Percentiles rank a stretch among this genome's conserved stretches.
Conservation (phyloP, 2,888 invertebrate genomes). For the Nudaria mundana region DNA sequence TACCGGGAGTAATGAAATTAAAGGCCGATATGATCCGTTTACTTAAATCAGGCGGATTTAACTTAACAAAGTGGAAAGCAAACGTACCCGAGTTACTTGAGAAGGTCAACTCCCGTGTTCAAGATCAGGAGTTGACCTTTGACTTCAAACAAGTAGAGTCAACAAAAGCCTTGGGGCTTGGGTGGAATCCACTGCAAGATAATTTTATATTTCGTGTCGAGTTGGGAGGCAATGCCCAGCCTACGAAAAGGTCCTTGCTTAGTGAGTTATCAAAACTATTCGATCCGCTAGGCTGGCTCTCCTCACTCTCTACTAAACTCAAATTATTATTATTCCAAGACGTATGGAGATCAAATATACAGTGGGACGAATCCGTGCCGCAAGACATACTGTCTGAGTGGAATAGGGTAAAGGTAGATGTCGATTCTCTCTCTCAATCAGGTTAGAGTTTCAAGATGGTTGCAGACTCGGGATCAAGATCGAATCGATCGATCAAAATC, state of each 20-base stretch:
- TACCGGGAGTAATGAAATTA: too few species aligned
- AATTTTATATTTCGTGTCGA: constrained; percentile 10
- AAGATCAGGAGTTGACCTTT: too few species aligned
- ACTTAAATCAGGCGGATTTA: neutral
- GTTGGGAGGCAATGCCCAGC: too few species aligned
- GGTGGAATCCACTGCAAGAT: constrained; percentile 15
- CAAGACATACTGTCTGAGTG: neutral
- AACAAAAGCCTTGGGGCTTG: constrained; percentile 14
- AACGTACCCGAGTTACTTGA: neutral
- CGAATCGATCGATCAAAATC: neutral
- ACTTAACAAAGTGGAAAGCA: constrained; percentile 1
- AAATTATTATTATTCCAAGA: constrained; percentile 18
- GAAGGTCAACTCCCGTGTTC: too few species aligned
- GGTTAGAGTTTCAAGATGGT: too few species aligned
- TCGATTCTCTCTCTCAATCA: too few species aligned
- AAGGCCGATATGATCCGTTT: constrained; percentile 1
- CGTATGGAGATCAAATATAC: constrained; percentile 3
- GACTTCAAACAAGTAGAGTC: constrained; percentile 10
- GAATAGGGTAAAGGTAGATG: neutral
- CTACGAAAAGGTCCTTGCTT: too few species aligned
- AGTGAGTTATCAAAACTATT: constrained; percentile 18
- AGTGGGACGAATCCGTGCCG: constrained; percentile 12
- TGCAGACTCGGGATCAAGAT: too few species aligned
- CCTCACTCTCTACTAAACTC: too few species aligned
- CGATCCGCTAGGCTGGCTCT: constrained; percentile 21